Conservation (phyloP, 2,113 vertebrate species). For the Nyctibius bracteatus region DNA sequence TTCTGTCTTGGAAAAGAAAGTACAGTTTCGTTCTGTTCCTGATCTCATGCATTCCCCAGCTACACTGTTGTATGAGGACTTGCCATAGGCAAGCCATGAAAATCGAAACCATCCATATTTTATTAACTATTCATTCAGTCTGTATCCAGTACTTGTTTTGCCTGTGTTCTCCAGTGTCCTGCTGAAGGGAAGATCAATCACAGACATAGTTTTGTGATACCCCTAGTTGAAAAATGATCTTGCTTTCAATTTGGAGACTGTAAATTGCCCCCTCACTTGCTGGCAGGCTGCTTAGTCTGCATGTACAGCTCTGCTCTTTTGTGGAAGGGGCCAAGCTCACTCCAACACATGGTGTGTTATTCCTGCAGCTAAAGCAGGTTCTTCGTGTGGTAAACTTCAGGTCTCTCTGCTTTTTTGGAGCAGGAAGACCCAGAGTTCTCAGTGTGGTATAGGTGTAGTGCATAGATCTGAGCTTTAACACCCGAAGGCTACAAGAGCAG, state of each 20-base stretch:
- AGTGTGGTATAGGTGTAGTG: background rate
- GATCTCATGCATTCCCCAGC: background rate
- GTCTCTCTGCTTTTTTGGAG: background rate
- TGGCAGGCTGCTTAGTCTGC: background rate
- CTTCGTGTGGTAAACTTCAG: background rate
- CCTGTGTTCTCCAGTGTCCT: background rate
- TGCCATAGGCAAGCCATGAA: background rate
- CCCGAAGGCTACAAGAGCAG: background rate
- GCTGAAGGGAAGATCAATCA: background rate
- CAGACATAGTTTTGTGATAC: background rate
- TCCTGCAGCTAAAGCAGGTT: background rate
- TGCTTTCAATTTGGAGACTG: background rate
- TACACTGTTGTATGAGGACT: background rate
- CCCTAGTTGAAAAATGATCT: background rate
- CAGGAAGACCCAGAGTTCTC: background rate
- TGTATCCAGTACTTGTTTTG: background rate
- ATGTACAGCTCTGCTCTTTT: background rate
- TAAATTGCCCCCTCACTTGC: background rate
- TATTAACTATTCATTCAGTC: background rate
- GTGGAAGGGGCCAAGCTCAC: background rate
- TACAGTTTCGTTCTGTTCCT: background rate
- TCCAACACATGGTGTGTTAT: background rate
- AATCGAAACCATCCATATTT: background rate
- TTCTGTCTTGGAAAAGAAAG: background rate
- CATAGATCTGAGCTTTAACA: background rate